Evolutionary conservation across 2,113 vertebrate species (phyloP).

Genomic region (Lophius piscatorius): DNA sequence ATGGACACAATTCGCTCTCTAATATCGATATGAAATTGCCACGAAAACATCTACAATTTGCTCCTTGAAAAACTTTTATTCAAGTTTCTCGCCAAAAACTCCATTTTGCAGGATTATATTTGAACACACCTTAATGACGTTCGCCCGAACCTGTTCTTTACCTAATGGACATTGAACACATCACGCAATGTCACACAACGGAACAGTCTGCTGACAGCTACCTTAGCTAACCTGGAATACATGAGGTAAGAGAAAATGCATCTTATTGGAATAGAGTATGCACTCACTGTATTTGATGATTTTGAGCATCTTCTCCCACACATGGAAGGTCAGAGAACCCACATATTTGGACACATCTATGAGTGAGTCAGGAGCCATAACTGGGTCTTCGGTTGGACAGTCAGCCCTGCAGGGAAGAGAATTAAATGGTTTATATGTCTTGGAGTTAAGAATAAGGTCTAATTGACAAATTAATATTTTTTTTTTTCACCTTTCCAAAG

Average conservation of each 20-base stretch:
- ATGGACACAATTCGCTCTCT: too few species aligned
- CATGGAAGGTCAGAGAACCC: slow-evolving; percentile 64
- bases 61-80: too few species aligned
- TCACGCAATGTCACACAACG: too few species aligned
- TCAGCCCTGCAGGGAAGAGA: slow-evolving; percentile 39
- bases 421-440: background rate
- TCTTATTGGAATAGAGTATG: background rate
- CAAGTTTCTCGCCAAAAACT: too few species aligned
- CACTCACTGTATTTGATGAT: slow-evolving; percentile 69
- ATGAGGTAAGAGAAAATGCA: background rate
- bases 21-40: too few species aligned
- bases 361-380: slow-evolving; percentile 49
- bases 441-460: background rate
- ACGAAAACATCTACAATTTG: too few species aligned
- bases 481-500: slow-evolving; percentile 53
- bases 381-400: slow-evolving; percentile 15
- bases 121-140: too few species aligned
- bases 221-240: slow-evolving; percentile 3
- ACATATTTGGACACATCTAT: slow-evolving; percentile 71
- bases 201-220: too few species aligned
- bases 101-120: too few species aligned
- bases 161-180: too few species aligned
- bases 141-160: too few species aligned
- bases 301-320: slow-evolving; percentile 72
- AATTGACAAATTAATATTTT: background rate